Evolutionary conservation across 2,888 invertebrate genomes (phyloP), one percentile per base, ranked within the genome.

Genomic region (Caradrina kadenii): DNA sequence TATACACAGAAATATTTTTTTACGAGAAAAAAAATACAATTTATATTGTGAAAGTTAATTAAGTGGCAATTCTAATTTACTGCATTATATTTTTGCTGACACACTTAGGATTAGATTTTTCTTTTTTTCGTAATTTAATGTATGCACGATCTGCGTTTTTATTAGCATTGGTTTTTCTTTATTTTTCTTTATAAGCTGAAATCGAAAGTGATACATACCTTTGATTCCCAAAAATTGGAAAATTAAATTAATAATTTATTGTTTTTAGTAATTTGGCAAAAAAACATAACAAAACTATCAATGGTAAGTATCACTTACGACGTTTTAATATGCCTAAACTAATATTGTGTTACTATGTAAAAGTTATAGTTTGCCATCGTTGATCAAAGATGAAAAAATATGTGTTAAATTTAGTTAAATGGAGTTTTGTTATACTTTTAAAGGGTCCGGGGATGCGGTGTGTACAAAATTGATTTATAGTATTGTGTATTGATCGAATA

Each of bases 71-170:
- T 93, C 90, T 95, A 93, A 94, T 94, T 95, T 94, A 91, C 92
- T 93, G 94, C 95, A 94, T 94, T 93, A 93, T 94, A 94, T 93
- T 95, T 94, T 95, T 95, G 95, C 95, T 95, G 95, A 95, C 95
- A 94, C 94, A 93, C 93, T 91, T 96, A 95, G 95, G 88, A 87
- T 93, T 90, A 94, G 92, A 79, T 71, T 80, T 79, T 84, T 81
- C 80, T 79, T 82, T 81, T 91, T 94, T 93, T 93, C 89, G 89
- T 95, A 94, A 92, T 93, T 90, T 94, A 94, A 94, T 93, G 91
- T 93, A 93, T 93, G 94, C 95, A 94, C 95, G 95, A 95, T 95
- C 95, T 95, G 95, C 95, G 93, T 93, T 95, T 93, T 94, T 91
- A 92, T 93, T 91, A 93, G 92, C 92, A 93, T 90, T 90, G 87